Conservation (phyloP, 2,888 invertebrate genomes). For the Eupithecia centaureata region DNA sequence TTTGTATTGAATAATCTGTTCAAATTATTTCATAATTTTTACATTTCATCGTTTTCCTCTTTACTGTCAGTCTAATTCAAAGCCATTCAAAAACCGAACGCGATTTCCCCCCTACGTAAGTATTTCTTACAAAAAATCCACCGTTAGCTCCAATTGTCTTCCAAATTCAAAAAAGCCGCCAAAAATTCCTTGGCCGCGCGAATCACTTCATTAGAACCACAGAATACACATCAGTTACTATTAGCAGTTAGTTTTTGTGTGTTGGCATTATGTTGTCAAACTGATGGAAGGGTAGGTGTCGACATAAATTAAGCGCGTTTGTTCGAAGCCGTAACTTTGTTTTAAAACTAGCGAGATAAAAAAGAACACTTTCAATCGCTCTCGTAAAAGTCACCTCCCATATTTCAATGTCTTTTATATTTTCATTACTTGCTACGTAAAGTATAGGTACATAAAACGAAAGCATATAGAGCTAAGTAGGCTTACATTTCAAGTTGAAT, state of each 20-base stretch:
- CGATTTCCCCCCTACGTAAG: neutral
- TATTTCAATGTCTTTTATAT: neutral
- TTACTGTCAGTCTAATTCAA: neutral
- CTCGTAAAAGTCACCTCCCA: neutral
- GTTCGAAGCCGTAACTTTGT: neutral
- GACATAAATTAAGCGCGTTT: constrained; percentile 11
- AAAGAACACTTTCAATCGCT: neutral
- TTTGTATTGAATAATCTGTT: too few relatives aligned
- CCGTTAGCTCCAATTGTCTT: constrained; percentile 24
- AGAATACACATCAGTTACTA: constrained; percentile 1
- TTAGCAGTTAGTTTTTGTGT: constrained; percentile 28
- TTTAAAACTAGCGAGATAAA: neutral
- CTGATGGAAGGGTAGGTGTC: constrained; percentile 43
- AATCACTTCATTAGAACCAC: constrained; percentile 62
- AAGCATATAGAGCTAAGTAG: too few relatives aligned
- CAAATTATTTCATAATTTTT: too few relatives aligned
- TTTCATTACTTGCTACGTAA: too few relatives aligned
- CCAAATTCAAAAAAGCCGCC: constrained; percentile 27
- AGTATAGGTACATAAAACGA: too few relatives aligned
- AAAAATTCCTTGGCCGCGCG: constrained; percentile 47
- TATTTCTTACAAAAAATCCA: neutral
- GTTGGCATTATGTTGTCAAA: constrained; percentile 60
- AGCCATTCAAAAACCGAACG: neutral
- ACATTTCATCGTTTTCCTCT: neutral
- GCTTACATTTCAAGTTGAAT: too few relatives aligned